Conservation (phyloP, 1,140 invertebrate genomes). For the Magallana gigas region DNA sequence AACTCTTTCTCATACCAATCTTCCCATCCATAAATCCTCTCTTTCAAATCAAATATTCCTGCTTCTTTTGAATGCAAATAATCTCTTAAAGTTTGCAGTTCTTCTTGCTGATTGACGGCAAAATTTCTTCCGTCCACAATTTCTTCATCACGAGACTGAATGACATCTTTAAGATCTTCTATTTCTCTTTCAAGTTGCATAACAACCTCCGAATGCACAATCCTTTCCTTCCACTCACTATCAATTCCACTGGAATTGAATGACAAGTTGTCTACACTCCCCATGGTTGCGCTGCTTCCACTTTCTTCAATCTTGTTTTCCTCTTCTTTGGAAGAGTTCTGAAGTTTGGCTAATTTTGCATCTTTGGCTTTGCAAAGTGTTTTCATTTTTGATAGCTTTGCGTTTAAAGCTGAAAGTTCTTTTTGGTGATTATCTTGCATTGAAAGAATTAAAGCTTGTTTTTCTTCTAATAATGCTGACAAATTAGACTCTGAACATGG, state of each 20-base stretch:
- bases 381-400: constrained; percentile 45
- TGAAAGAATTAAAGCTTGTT: constrained; percentile 34
- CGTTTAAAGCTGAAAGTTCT: constrained; percentile 37
- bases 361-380: constrained; percentile 58
- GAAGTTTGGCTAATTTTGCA: constrained; percentile 43
- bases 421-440: constrained; percentile 40
- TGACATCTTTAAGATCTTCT: constrained; percentile 23
- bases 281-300: not conserved
- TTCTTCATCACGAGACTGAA: constrained; percentile 25
- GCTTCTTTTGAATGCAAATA: not conserved
- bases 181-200: constrained; percentile 32
- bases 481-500: not conserved
- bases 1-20: constrained; percentile 54
- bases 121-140: constrained; percentile 14
- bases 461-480: not conserved
- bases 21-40: constrained; percentile 45
- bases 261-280: not conserved
- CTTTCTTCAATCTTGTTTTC: not conserved
- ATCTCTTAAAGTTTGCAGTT: not conserved
- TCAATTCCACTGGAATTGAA: not conserved
- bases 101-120: not conserved
- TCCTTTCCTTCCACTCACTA: not conserved
- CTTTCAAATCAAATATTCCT: constrained; percentile 40
- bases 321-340: constrained; percentile 38
- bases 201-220: constrained; percentile 15